Conservation (phyloP, 2,797 vertebrate species). For the Oreortyx pictus region DNA sequence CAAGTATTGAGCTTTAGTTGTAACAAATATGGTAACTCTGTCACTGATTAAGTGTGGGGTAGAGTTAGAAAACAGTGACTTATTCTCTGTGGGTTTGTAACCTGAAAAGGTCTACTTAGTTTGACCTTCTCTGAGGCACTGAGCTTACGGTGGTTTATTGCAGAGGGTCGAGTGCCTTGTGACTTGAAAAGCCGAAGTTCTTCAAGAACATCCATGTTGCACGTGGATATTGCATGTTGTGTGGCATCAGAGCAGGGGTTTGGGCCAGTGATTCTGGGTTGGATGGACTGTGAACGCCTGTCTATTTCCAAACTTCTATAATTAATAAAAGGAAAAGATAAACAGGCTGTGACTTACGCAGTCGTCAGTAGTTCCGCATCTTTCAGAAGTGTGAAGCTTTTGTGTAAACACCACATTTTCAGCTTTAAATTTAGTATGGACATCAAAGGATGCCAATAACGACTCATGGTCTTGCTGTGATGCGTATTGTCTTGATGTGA, state of each 20-base stretch:
- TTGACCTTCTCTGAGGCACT: neutral
- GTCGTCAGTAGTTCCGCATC: neutral
- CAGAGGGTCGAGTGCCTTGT: neutral
- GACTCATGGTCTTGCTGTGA: neutral
- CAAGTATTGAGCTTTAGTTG: neutral
- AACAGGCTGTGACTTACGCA: neutral
- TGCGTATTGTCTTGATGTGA: too few species aligned
- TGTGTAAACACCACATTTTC: neutral
- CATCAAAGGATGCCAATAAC: neutral
- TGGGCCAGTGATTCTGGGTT: neutral
- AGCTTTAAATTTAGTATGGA: slow-evolving; percentile 10
- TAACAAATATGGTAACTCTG: neutral
- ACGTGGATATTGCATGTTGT: neutral
- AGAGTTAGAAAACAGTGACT: neutral
- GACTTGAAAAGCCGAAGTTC: neutral
- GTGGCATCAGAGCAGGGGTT: neutral
- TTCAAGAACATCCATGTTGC: neutral
- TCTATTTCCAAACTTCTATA: neutral
- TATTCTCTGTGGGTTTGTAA: neutral
- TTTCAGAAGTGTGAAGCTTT: neutral
- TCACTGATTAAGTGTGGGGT: neutral
- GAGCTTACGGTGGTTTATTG: neutral
- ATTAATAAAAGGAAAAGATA: neutral
- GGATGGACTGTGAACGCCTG: neutral
- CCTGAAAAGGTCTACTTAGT: neutral